Evolutionary conservation across 2,113 vertebrate genomes (phyloP).

Genomic region (Pseudorasbora parva): DNA sequence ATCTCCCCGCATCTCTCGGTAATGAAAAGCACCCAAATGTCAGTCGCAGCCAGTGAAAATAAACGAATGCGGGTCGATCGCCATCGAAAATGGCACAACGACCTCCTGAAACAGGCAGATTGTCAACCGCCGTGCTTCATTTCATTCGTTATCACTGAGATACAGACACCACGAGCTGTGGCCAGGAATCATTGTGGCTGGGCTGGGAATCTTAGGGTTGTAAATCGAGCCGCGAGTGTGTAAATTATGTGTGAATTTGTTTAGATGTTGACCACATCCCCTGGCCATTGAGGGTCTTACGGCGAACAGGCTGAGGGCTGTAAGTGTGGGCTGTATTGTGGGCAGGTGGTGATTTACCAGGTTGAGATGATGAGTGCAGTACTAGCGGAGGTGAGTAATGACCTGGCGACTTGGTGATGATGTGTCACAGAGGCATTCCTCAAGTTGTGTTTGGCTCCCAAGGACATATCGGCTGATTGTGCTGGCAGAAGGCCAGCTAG

Average conservation of each 20-base stretch:
- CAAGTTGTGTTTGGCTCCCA: slow-evolving; percentile 51
- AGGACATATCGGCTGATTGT: slow-evolving; percentile 60
- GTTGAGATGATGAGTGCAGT: slow-evolving; percentile 46
- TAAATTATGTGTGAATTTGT: slow-evolving; percentile 54
- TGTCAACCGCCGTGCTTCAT: slow-evolving; percentile 9
- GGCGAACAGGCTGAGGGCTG: slow-evolving; percentile 21
- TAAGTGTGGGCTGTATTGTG: slow-evolving; percentile 28
- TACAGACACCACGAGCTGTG: slow-evolving; percentile 43
- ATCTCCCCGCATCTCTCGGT: slow-evolving; percentile 13
- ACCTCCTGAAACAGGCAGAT: slow-evolving; percentile 29
- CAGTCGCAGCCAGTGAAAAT: slow-evolving; percentile 50
- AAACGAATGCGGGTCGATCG: slow-evolving; percentile 33
- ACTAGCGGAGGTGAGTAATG: slow-evolving; percentile 53
- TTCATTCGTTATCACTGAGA: slow-evolving; percentile 44
- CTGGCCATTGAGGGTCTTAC: slow-evolving; percentile 10
- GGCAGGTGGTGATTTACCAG: slow-evolving; percentile 50
- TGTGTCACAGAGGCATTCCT: slow-evolving; percentile 58
- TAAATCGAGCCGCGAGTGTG: slow-evolving; percentile 22
- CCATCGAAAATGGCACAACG: neutral
- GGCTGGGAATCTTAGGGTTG: slow-evolving; percentile 38
- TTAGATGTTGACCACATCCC: slow-evolving; percentile 35
- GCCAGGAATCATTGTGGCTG: slow-evolving; percentile 27
- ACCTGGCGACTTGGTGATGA: slow-evolving; percentile 24
- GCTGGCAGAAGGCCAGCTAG: slow-evolving; percentile 44
- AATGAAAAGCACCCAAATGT: slow-evolving; percentile 55